phyloP scores from a whole-genome alignment of 2,113 vertebrate genomes.

The Syngnathus floridae region DNA sequence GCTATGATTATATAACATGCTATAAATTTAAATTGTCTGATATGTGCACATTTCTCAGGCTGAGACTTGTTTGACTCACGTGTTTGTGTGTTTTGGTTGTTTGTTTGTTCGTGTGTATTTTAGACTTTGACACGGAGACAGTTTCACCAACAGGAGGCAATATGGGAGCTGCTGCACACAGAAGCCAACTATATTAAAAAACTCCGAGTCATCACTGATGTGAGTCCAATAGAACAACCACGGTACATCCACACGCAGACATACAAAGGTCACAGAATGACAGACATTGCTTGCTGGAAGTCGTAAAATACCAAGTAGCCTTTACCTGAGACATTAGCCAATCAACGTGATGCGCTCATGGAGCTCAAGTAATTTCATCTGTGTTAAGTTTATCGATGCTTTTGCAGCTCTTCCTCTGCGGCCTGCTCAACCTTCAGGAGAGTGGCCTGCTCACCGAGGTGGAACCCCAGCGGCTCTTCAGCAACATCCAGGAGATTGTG shows the following conservation, averaged over 20 bases:
- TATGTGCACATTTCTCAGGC: background rate
- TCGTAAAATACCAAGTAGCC: conserved; percentile 7
- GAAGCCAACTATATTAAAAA: conserved; percentile 94
- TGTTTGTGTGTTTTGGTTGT: background rate
- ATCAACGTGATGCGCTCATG: background rate
- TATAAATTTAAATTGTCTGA: background rate
- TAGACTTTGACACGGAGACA: conserved; percentile 81
- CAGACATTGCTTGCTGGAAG: background rate
- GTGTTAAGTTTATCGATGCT: background rate
- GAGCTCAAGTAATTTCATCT: background rate
- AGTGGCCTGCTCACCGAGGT: conserved; percentile 73
- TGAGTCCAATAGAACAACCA: conserved; percentile 61
- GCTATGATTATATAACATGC: background rate
- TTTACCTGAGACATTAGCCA: background rate
- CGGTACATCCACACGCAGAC: background rate
- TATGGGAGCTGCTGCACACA: conserved; percentile 94
- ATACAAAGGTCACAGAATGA: background rate
- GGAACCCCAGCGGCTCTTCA: conserved; percentile 82
- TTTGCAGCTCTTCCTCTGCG: conserved; percentile 50
- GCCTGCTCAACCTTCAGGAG: conserved; percentile 73
- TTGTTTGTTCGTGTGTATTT: background rate
- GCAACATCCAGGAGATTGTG: conserved; percentile 85
- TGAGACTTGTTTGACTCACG: conserved; percentile 4
- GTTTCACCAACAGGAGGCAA: conserved; percentile 95
- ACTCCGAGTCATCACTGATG: conserved; percentile 88